Percentiles rank a stretch among this genome's conserved stretches.
These are phyloP conservation scores for Lasioglossum villosulum DNA, from an alignment of 2,888 invertebrate genomes.

Conservation along the genomic window DNA sequence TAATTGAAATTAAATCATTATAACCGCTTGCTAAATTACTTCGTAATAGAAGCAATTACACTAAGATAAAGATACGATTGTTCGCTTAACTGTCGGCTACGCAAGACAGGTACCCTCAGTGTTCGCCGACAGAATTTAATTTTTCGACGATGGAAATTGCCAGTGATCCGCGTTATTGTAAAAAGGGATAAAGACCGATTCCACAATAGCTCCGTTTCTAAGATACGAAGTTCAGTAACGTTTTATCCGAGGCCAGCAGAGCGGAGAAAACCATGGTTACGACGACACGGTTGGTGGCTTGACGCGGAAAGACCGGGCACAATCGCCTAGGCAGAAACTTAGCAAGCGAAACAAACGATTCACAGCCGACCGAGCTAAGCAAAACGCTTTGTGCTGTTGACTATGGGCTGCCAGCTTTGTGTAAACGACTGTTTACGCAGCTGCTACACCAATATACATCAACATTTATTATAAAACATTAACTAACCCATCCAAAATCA, in stretches of 20 bases:
- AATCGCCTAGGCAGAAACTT: slow-evolving; percentile 55
- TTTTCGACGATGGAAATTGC: slow-evolving; percentile 6
- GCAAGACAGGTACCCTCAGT: background rate
- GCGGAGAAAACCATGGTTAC: slow-evolving; percentile 70
- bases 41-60: background rate
- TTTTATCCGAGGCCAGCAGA: slow-evolving; percentile 59
- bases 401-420: background rate
- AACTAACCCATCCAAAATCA: background rate
- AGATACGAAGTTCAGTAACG: slow-evolving; percentile 50
- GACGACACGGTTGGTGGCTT: slow-evolving; percentile 74
- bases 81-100: background rate
- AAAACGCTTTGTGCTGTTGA: slow-evolving; percentile 48
- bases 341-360: slow-evolving; percentile 62
- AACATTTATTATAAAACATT: background rate
- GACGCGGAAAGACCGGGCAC: slow-evolving; percentile 69
- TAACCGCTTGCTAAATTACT: background rate
- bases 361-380: slow-evolving; percentile 62
- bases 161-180: background rate
- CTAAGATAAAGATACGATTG: background rate
- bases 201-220: slow-evolving; percentile 28
- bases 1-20: background rate
- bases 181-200: slow-evolving; percentile 9
- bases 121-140: background rate
- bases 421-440: slow-evolving; percentile 7
- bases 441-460: background rate